phyloP scores from a whole-genome alignment of 2,888 invertebrate species.

The Apamea sordens region DNA sequence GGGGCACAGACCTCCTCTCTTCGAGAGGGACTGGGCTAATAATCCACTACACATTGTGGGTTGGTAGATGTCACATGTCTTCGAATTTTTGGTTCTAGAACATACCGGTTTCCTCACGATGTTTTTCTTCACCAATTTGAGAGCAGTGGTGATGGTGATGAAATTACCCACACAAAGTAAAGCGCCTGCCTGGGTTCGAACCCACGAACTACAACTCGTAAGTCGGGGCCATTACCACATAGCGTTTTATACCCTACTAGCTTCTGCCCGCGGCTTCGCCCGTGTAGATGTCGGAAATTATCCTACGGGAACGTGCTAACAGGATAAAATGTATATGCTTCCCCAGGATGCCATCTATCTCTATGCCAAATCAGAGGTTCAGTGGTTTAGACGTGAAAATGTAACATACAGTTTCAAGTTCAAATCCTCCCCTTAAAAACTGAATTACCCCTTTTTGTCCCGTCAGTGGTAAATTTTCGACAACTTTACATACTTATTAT shows the following conservation, averaged over 20 bases:
- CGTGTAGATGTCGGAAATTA: no score
- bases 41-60: not conserved
- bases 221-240: not conserved
- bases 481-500: no score
- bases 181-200: not conserved
- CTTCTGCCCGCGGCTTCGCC: no score
- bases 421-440: no score
- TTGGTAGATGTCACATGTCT: not conserved
- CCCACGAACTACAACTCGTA: not conserved
- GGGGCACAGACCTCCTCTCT: not conserved
- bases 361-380: no score
- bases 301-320: no score
- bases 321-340: no score
- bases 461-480: no score
- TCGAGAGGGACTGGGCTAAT: not conserved
- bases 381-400: no score
- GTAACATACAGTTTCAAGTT: no score
- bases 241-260: not conserved
- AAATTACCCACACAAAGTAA: not conserved
- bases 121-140: not conserved
- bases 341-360: no score
- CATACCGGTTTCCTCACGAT: not conserved
- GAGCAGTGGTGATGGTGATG: not conserved
- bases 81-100: not conserved
- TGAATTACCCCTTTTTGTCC: no score